These are phyloP conservation scores for Nannospalax galili DNA, from an alignment of 2,113 vertebrate genomes.

Conservation along the genomic window DNA sequence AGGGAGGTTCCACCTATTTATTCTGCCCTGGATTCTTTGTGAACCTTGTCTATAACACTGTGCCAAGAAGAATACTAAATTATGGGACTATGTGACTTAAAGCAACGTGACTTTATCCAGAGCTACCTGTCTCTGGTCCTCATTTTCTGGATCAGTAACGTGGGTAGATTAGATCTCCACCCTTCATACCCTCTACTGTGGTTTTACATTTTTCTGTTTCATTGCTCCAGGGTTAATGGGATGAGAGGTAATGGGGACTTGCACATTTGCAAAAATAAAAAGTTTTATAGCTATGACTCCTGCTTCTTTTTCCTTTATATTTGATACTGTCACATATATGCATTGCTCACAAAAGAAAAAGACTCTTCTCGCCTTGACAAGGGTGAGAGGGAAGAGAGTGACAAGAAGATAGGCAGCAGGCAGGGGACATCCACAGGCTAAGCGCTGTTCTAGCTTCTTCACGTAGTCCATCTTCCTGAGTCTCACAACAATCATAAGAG, in stretches of 20 bases:
- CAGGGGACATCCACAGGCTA: neutral
- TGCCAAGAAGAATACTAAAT: neutral
- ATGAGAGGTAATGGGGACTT: neutral
- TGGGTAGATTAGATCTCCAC: neutral
- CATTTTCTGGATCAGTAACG: neutral
- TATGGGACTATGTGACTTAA: neutral
- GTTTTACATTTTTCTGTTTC: neutral
- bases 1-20: neutral
- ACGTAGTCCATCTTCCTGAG: neutral
- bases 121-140: neutral
- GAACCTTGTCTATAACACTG: neutral
- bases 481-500: neutral
- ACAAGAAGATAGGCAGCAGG: neutral
- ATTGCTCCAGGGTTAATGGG: neutral
- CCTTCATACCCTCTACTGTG: neutral
- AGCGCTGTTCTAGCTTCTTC: neutral
- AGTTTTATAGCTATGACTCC: neutral
- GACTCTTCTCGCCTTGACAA: neutral
- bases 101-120: neutral
- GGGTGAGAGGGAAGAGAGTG: neutral
- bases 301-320: neutral
- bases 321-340: neutral
- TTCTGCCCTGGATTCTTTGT: neutral
- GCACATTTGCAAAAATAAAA: neutral
- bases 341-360: neutral